Evolutionary conservation across 2,888 invertebrate genomes (phyloP).

Genomic region (Lampropteryx suffumata): DNA sequence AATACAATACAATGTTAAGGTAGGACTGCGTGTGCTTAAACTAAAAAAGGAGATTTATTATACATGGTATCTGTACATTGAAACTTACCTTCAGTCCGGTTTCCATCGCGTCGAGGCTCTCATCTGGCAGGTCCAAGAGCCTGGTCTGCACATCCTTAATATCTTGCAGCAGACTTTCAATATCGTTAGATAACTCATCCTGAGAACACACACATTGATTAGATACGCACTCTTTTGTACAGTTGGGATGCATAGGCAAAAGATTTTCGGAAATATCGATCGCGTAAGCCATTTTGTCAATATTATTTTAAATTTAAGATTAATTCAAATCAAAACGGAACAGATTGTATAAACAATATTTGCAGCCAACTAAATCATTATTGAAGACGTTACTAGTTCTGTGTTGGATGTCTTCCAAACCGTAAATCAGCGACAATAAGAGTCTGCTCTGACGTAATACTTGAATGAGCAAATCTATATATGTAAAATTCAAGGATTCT

Average conservation of each 20-base stretch:
- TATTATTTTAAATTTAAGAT: constrained; percentile 7
- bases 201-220: constrained; percentile 79
- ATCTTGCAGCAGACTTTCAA: constrained; percentile 87
- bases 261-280: constrained; percentile 20
- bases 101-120: constrained; percentile 88
- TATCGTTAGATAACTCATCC: constrained; percentile 85
- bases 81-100: constrained; percentile 87
- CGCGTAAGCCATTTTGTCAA: constrained; percentile 13
- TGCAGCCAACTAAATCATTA: constrained; percentile 44
- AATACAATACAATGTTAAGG: not conserved
- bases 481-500: constrained; percentile 16
- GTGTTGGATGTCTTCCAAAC: constrained; percentile 46
- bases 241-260: constrained; percentile 40
- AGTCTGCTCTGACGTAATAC: constrained; percentile 27
- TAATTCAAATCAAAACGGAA: constrained; percentile 18
- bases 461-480: constrained; percentile 28
- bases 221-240: constrained; percentile 53
- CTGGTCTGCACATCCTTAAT: constrained; percentile 86
- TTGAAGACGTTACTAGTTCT: constrained; percentile 41
- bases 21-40: not conserved
- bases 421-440: constrained; percentile 38
- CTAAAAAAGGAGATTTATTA: not conserved
- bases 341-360: constrained; percentile 23
- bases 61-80: constrained; percentile 17
- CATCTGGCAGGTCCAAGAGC: constrained; percentile 86